phyloP scores from a whole-genome alignment of 2,888 invertebrate genomes.

The Amblyjoppa fuscipennis region DNA sequence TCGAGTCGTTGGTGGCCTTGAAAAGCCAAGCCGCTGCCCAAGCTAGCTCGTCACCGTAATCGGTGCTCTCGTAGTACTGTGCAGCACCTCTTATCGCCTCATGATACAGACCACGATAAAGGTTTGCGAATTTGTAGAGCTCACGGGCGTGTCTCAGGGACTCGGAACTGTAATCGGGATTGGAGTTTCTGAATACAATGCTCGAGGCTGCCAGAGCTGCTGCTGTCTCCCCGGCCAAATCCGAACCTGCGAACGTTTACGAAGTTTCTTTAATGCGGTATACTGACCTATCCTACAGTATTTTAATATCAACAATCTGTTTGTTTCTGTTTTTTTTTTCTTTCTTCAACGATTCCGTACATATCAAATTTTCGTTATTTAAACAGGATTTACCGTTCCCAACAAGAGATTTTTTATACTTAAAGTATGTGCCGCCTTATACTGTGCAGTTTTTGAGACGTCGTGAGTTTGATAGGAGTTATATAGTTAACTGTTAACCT shows the following conservation, averaged over 20 bases:
- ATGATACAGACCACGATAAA: conserved; percentile 86
- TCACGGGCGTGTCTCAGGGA: conserved; percentile 86
- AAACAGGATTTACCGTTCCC: too few species aligned
- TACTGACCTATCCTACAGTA: not conserved
- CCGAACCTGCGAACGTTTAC: conserved; percentile 85
- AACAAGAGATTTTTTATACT: too few species aligned
- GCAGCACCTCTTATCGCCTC: conserved; percentile 86
- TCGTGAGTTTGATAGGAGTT: too few species aligned
- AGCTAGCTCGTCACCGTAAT: conserved; percentile 87
- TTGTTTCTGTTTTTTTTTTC: too few species aligned
- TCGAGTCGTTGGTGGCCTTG: conserved; percentile 85
- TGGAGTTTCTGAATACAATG: conserved; percentile 85
- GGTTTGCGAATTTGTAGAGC: conserved; percentile 86
- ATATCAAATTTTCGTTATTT: not conserved
- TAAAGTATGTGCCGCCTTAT: too few species aligned
- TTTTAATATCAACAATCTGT: too few species aligned
- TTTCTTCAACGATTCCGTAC: too few species aligned
- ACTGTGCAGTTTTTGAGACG: too few species aligned
- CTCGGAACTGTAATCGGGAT: conserved; percentile 84
- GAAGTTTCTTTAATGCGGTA: not conserved
- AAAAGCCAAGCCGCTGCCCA: conserved; percentile 88
- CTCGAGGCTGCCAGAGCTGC: conserved; percentile 87
- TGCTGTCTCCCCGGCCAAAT: conserved; percentile 88
- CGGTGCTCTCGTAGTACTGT: conserved; percentile 86
- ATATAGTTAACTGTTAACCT: too few species aligned